These are phyloP conservation scores for Zeuzera pyrina DNA, from an alignment of 2,888 invertebrate genomes.

Conservation along the genomic window DNA sequence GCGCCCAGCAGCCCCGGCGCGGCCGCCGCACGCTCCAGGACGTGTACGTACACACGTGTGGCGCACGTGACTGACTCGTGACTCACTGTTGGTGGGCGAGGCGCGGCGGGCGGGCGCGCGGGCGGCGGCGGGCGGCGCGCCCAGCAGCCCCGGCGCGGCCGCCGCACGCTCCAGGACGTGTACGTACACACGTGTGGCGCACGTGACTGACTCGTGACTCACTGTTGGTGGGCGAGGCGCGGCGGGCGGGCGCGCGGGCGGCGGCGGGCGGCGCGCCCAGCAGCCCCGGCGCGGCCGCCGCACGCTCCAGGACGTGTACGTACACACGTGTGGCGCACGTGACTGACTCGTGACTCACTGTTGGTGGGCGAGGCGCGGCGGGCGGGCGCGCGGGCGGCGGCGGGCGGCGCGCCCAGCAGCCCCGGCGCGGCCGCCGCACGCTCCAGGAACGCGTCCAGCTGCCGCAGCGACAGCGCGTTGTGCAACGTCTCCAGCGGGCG, in stretches of 20 bases:
- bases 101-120: neutral
- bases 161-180: neutral
- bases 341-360: slow-evolving; percentile 34
- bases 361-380: slow-evolving; percentile 56
- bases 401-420: slow-evolving; percentile 80
- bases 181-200: no score
- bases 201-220: no score
- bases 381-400: slow-evolving; percentile 75
- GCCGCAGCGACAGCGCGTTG: slow-evolving; percentile 94
- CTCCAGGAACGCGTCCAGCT: slow-evolving; percentile 92
- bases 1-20: neutral
- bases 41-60: slow-evolving; percentile 26
- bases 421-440: slow-evolving; percentile 84
- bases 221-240: no score
- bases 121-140: neutral
- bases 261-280: neutral
- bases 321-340: neutral
- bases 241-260: no score
- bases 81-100: neutral
- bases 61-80: neutral
- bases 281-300: neutral
- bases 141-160: no score
- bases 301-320: neutral
- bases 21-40: slow-evolving; percentile 20
- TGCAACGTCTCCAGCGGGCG: slow-evolving; percentile 97